Evolutionary conservation across 30 jellyfish, hydroid and myxozoan species (phyloP).

Genomic region (Cassiopea xamachana): DNA sequence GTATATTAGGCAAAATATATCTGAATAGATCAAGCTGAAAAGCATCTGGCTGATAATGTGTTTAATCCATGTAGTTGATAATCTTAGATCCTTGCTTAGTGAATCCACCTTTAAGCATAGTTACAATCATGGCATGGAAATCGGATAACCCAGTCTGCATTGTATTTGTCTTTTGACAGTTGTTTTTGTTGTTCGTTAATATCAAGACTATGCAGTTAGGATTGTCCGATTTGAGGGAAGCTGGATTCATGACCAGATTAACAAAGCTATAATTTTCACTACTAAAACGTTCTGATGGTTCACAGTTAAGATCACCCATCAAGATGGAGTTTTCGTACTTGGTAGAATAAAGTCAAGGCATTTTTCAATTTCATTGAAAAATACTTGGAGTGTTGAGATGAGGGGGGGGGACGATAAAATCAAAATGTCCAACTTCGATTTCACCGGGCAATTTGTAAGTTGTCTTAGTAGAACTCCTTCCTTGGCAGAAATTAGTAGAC

Average conservation of each 20-base stretch:
- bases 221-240: slow-evolving; percentile 45
- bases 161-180: slow-evolving; percentile 16
- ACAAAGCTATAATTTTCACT: background rate
- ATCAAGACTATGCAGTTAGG: slow-evolving; percentile 55
- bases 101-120: slow-evolving; percentile 34
- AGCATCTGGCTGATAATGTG: background rate
- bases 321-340: slow-evolving; percentile 12
- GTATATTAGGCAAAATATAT: background rate
- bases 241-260: slow-evolving; percentile 9
- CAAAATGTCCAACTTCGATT: background rate
- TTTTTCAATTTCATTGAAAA: slow-evolving; percentile 30
- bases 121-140: slow-evolving; percentile 30
- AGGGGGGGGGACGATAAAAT: slow-evolving; percentile 4
- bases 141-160: slow-evolving; percentile 65
- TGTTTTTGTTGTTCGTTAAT: slow-evolving; percentile 25
- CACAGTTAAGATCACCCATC: slow-evolving; percentile 31
- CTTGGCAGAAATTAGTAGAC: background rate
- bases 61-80: background rate
- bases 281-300: background rate
- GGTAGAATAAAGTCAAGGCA: background rate
- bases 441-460: slow-evolving; percentile 28
- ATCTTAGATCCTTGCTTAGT: slow-evolving; percentile 39
- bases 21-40: background rate
- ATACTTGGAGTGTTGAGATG: slow-evolving; percentile 9
- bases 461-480: slow-evolving; percentile 6